Evolutionary conservation across 2,113 vertebrate species (phyloP).

Genomic region (Eptesicus fuscus): DNA sequence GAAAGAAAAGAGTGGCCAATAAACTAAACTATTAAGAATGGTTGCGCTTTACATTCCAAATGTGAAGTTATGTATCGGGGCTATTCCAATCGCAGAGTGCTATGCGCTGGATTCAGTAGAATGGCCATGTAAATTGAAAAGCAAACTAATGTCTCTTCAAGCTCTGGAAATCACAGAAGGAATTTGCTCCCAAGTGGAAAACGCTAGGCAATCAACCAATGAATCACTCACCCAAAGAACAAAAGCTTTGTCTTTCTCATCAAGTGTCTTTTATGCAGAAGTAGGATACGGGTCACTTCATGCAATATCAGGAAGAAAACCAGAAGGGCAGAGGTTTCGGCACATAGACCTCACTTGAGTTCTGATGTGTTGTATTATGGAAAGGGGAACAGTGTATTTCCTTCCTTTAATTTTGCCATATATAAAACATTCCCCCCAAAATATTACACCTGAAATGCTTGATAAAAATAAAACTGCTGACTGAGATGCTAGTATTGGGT

Average conservation of each 20-base stretch:
- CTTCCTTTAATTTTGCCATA: conserved; percentile 12
- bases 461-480: conserved; percentile 36
- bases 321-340: conserved; percentile 13
- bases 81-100: conserved; percentile 56
- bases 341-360: background rate
- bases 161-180: conserved; percentile 70
- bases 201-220: conserved; percentile 66
- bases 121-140: conserved; percentile 73
- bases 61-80: conserved; percentile 59
- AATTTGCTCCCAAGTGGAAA: conserved; percentile 74
- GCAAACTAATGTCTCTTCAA: conserved; percentile 74
- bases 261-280: conserved; percentile 45
- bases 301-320: conserved; percentile 61
- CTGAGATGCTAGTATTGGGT: background rate
- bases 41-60: conserved; percentile 72
- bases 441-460: conserved; percentile 36
- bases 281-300: conserved; percentile 41
- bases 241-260: conserved; percentile 66
- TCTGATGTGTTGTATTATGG: background rate
- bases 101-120: conserved; percentile 70
- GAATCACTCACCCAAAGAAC: conserved; percentile 66
- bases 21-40: conserved; percentile 68
- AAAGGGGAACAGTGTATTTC: conserved; percentile 35
- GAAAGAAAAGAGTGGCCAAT: conserved; percentile 55
- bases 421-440: conserved; percentile 28